Base-by-base conservation (phyloP, 2,888 invertebrate genomes). In the Scaptomyza caliginosa region DNA sequence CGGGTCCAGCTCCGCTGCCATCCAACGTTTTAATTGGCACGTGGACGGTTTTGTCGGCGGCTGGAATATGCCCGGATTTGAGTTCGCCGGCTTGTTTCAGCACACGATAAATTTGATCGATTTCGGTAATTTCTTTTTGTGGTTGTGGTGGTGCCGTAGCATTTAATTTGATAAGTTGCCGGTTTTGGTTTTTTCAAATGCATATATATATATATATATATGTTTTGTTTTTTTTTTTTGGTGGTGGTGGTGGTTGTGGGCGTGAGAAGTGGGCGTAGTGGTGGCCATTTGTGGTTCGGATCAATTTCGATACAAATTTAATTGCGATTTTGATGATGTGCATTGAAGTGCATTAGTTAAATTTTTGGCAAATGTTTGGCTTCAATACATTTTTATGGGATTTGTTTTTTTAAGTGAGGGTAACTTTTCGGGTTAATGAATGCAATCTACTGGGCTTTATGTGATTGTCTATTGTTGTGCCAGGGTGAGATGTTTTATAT, bases 91-190 rank as follows among this genome's bases (percentile, higher is more conserved):
- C 97, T 92, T 97, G 96, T 94, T 97, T 97, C 93, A 97, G 94
- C 92, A 97, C 97, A 93, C 97, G 97, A 93, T 97, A 97, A 92
- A 96, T 96, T 93, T 95, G 95, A 94, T 97, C 97, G 93, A 97
- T 94, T 93, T 96, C 90, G 89, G 93, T 91, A 74, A 90, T 89
- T 89, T 91, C 91, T 89, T 71, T 72, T 59, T 75, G 32, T 21
- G 38, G 34, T 34, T 58, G 84, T 80, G 38, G 34, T 34, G 43
- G 84, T 80, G 79, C 84, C 86, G 77, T 67, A 62, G 74, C 60
- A 55, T 62, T 56, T 50, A 42, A 70, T 63, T 80, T 69, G 74
- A 68, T 66, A 67, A 40, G 55, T 79, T 74, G 75, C 69, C 70
- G 57, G 68, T 64, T 50, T 7, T 19, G n/a, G n/a, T 54, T 19